Evolutionary conservation across 2,888 invertebrate genomes (phyloP), one percentile per base, ranked within the genome.

Genomic region (Nemoura dubitans): DNA sequence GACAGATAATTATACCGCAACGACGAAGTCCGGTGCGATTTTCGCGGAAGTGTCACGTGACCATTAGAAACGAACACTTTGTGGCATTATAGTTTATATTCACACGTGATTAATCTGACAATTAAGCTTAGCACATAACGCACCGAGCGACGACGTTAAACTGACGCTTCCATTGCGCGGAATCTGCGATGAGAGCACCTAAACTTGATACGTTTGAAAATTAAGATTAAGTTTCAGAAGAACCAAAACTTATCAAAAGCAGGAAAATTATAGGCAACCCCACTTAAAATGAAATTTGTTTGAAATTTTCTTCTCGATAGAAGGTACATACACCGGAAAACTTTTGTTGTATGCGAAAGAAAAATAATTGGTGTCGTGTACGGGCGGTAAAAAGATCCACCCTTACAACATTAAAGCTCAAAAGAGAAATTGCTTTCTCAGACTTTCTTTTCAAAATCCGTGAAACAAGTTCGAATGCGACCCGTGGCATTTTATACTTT

Each of bases 241-340:
- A 36, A 36, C 5, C 10, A 3, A 36, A 36, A 36, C 36, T 36
- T 36, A 10, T 10, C 10, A 10, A 36, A 36, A 36, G 36, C 3
- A 3, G 36, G 36, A 36, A 36, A 36, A 36, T 3, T 6, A 36
- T 36, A 36, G 3, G 36, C 36, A 36, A 36, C 59, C n/a, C 59
- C 59, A 59, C 59, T 59, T 59, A 59, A 59, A 59, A 59, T 59
- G 3, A 59, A 59, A 59, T 59, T 59, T 59, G 59, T 59, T 59
- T 10, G 1, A 2, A 21, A 59, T 7, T 59, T 59, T 59, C 14
- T 59, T 59, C 16, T 59, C 59, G 5, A 59, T 59, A 2, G 10
- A 7, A 21, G 3, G 21, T 6, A 36, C 3, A 36, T 36, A 6
- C 10, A 10, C 36, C 36, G 3, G 36, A 7, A 59, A 16, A 59